A percentile compares a stretch with the other conserved stretches of the same genome.
Evolutionary conservation across 2,888 invertebrate species (phyloP).

Genomic region (Odontocerum albicorne): DNA sequence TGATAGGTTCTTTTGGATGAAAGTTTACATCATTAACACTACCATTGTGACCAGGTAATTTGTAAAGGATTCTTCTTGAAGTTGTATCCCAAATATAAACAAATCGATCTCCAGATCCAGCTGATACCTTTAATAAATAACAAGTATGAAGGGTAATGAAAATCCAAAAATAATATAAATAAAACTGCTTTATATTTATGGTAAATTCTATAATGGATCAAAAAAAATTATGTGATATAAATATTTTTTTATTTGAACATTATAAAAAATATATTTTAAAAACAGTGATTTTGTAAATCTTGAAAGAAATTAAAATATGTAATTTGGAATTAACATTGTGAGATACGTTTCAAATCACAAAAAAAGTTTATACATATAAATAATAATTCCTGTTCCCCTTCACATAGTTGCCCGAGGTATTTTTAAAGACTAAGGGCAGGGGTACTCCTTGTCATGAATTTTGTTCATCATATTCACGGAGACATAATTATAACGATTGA

Average conservation of each 20-base stretch:
- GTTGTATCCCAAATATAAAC: slow-evolving; percentile 98
- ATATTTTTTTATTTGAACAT: background rate
- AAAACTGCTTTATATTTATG: background rate
- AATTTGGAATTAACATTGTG: too few species aligned
- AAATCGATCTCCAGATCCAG: slow-evolving; percentile 94
- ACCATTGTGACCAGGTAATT: slow-evolving; percentile 97
- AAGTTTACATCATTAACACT: slow-evolving; percentile 96
- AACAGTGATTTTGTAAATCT: too few species aligned
- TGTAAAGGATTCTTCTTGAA: slow-evolving; percentile 87
- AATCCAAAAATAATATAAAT: slow-evolving; percentile 8
- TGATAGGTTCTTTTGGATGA: slow-evolving; percentile 90
- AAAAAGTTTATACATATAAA: too few species aligned
- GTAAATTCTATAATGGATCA: background rate
- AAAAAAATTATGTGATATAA: background rate
- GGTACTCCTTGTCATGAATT: too few species aligned
- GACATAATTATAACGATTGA: too few species aligned
- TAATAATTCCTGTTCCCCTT: too few species aligned
- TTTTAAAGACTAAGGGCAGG: too few species aligned
- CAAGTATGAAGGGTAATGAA: too few species aligned
- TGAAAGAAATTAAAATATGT: too few species aligned
- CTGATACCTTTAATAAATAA: slow-evolving; percentile 53
- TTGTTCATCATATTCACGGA: too few species aligned
- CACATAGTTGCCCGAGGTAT: too few species aligned
- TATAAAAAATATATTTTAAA: background rate
- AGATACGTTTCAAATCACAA: too few species aligned